Percentiles rank a stretch among this genome's conserved stretches.
Conservation (phyloP, 2,888 invertebrate species). For the Holacanthella duospinosa region DNA sequence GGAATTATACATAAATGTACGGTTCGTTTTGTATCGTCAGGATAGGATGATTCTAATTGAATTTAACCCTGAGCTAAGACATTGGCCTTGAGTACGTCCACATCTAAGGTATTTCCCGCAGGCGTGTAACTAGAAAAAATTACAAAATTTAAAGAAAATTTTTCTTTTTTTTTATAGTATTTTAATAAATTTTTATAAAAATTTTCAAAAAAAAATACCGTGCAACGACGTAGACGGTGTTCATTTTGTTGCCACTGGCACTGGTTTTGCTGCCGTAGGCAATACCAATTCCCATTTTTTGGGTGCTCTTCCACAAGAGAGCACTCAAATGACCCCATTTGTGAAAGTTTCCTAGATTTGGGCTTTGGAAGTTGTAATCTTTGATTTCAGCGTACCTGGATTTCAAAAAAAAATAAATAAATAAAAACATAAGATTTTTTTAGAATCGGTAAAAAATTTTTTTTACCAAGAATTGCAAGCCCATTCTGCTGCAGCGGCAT, state of each 20-base stretch:
- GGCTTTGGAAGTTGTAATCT: conserved; percentile 51
- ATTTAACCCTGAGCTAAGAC: too few species aligned
- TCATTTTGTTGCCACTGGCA: conserved; percentile 7
- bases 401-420: too few species aligned
- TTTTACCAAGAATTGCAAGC: conserved; percentile 56
- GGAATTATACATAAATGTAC: too few species aligned
- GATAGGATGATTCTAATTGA: too few species aligned
- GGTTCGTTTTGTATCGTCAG: too few species aligned
- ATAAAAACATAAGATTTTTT: background rate
- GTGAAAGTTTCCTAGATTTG: background rate
- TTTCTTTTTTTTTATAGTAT: background rate
- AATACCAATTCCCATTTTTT: conserved; percentile 8
- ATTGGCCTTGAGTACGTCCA: too few species aligned
- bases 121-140: too few species aligned
- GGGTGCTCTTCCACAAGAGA: conserved; percentile 3
- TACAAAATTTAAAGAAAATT: too few species aligned
- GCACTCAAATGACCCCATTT: conserved; percentile 12
- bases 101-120: too few species aligned
- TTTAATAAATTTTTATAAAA: background rate
- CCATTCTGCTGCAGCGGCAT: conserved; percentile 52
- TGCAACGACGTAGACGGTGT: conserved; percentile 11
- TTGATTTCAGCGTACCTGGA: conserved; percentile 62
- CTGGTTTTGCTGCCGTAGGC: conserved; percentile 2
- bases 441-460: too few species aligned
- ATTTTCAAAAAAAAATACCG: conserved; percentile 7